Conservation (phyloP, 2,888 invertebrate genomes). For the Megaustenia siamemsis region DNA sequence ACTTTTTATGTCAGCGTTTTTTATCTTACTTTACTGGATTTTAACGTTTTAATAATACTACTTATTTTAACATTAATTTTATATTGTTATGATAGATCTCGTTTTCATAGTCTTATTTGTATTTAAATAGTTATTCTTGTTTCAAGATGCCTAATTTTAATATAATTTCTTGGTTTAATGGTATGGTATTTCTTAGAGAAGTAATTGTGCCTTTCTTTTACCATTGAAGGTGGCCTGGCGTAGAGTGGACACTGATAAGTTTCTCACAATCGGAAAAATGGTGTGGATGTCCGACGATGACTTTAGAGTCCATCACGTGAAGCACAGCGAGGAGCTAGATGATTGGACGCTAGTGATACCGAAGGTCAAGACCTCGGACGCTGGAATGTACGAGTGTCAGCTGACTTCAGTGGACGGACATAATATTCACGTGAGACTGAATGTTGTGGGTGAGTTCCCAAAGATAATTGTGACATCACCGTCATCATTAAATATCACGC, state of each 20-base stretch:
- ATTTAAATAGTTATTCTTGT: no score
- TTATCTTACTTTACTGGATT: no score
- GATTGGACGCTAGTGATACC: slow-evolving; percentile 62
- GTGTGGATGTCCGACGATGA: slow-evolving; percentile 50
- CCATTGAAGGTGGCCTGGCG: slow-evolving; percentile 58
- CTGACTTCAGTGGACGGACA: slow-evolving; percentile 59
- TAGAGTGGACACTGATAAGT: slow-evolving; percentile 58
- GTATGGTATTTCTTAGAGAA: no score
- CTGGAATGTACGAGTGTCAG: slow-evolving; percentile 64
- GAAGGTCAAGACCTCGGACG: slow-evolving; percentile 59
- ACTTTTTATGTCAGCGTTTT: no score
- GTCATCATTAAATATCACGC: no score
- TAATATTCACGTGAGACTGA: slow-evolving; percentile 60
- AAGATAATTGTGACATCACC: no score
- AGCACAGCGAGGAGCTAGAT: slow-evolving; percentile 43
- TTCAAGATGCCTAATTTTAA: no score
- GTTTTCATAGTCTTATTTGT: no score
- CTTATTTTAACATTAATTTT: no score
- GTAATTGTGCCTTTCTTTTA: not conserved
- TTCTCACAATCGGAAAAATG: slow-evolving; percentile 62
- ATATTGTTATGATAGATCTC: no score
- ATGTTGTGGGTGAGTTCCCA: slow-evolving; percentile 54
- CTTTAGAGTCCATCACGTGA: slow-evolving; percentile 41
- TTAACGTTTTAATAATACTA: no score
- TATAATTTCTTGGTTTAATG: no score